Conservation (phyloP, 2,888 invertebrate species). For the Pandemis corylana region DNA sequence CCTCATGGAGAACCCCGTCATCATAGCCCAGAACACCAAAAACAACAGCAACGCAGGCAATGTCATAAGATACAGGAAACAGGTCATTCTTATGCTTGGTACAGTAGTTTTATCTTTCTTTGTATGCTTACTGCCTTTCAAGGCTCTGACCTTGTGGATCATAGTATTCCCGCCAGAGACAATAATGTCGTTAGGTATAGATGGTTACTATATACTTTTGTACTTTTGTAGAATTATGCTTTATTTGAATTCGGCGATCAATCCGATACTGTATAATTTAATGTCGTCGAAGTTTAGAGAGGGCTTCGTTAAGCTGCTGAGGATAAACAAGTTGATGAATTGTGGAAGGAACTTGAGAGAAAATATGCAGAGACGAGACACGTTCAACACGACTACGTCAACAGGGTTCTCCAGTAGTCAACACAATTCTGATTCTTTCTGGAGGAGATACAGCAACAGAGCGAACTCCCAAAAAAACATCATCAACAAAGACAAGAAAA, state of each 20-base stretch:
- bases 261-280: slow-evolving; percentile 95
- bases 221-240: slow-evolving; percentile 95
- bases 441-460: slow-evolving; percentile 86
- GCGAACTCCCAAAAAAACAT: slow-evolving; percentile 74
- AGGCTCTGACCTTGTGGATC: slow-evolving; percentile 94
- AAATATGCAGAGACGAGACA: slow-evolving; percentile 87
- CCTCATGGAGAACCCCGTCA: slow-evolving; percentile 91
- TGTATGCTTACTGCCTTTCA: slow-evolving; percentile 94
- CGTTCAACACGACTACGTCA: slow-evolving; percentile 87
- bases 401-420: slow-evolving; percentile 85
- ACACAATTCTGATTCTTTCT: slow-evolving; percentile 86
- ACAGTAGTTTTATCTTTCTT: slow-evolving; percentile 96
- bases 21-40: slow-evolving; percentile 86
- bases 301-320: slow-evolving; percentile 89
- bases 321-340: slow-evolving; percentile 75
- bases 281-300: slow-evolving; percentile 96
- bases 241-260: slow-evolving; percentile 95
- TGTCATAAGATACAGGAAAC: slow-evolving; percentile 90
- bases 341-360: slow-evolving; percentile 75
- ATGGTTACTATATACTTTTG: slow-evolving; percentile 92
- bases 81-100: slow-evolving; percentile 94
- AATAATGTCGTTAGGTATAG: slow-evolving; percentile 89
- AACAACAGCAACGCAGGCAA: slow-evolving; percentile 79
- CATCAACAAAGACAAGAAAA: slow-evolving; percentile 71
- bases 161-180: slow-evolving; percentile 90